Evolutionary conservation across 30 jellyfish, hydroid and myxozoan genomes (phyloP), one percentile per base, ranked within the genome.

Genomic region (Aurelia sp.): DNA sequence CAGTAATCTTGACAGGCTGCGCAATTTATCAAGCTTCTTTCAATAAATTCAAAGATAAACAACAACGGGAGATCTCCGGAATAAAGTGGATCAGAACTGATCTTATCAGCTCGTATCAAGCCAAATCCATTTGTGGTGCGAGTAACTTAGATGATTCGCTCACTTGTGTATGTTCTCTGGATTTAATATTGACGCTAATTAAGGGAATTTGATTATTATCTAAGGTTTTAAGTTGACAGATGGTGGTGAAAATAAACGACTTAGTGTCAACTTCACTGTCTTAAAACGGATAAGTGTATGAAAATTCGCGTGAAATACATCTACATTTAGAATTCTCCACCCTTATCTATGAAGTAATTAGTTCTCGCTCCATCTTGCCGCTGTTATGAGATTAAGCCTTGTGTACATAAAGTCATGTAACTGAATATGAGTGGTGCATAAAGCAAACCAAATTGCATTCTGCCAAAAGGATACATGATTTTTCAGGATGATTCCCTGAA

Each of bases 41-140:
- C 89, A 79, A 79, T 65, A 63, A 47, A 63, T 35, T 40, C 53
- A 30, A 79, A 61, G 89, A 79, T 79, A 59, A 79, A 79, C 71
- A 79, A 31, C 89, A 79, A 48, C 89, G 47, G 59, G 80, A 47
- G 70, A 65, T 50, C 60, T 70, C 64, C 61, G 81, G 72, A 27
- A 47, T 40, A 59, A 79, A 79, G 81, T 31, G 78, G 89, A 79
- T 79, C 53, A 63, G 5, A 59, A 30, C n/a, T 33, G 72, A 79
- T 79, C 68, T 63, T 79, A 79, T 79, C 89, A 13, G 72, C 9
- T 4, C 33, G 68, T 33, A 63, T 61, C 16, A 79, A 79, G 80
- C 89, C 31, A 21, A 74, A 57, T 74, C 73, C 30, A 22, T 74
- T 11, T 55, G 73, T 74, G 86, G 74, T 74, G 74, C 64, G 38